Conservation (phyloP, 1,140 invertebrate species). For the Cyclargus thomasi region DNA sequence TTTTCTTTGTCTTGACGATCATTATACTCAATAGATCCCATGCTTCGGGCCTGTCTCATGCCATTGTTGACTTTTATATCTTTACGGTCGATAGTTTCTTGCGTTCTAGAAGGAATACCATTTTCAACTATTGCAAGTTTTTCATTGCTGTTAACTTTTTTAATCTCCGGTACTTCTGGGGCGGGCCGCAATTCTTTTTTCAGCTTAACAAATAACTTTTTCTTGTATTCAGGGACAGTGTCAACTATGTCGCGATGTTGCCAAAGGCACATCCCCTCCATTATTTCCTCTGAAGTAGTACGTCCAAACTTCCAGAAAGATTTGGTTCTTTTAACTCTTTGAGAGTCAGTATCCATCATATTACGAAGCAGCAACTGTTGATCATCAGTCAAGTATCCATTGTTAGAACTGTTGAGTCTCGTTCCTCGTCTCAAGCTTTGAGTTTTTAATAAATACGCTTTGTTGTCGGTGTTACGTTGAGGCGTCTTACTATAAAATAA, state of each 20-base stretch:
- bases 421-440: constrained; percentile 66
- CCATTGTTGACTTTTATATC: constrained; percentile 60
- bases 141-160: constrained; percentile 58
- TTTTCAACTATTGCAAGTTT: constrained; percentile 50
- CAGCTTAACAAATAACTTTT: constrained; percentile 70
- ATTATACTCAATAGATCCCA: constrained; percentile 69
- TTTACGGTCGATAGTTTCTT: constrained; percentile 74
- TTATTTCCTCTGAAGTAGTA: constrained; percentile 80
- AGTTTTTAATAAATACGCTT: constrained; percentile 76
- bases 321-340: constrained; percentile 86
- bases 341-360: constrained; percentile 69
- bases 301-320: constrained; percentile 89
- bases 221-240: constrained; percentile 75
- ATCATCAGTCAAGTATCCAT: constrained; percentile 76
- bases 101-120: constrained; percentile 40
- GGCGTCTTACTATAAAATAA: constrained; percentile 69
- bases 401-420: constrained; percentile 67
- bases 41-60: constrained; percentile 69
- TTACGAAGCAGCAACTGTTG: constrained; percentile 70
- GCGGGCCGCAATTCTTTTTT: constrained; percentile 60
- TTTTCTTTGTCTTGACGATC: constrained; percentile 57
- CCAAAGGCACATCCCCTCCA: constrained; percentile 90
- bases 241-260: constrained; percentile 88
- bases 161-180: constrained; percentile 53
- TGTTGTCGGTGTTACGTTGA: constrained; percentile 75